Percentiles rank a stretch among this genome's conserved stretches.
Evolutionary conservation across 1,140 invertebrate genomes (phyloP).

Genomic region (Philotrypesis tridentata): DNA sequence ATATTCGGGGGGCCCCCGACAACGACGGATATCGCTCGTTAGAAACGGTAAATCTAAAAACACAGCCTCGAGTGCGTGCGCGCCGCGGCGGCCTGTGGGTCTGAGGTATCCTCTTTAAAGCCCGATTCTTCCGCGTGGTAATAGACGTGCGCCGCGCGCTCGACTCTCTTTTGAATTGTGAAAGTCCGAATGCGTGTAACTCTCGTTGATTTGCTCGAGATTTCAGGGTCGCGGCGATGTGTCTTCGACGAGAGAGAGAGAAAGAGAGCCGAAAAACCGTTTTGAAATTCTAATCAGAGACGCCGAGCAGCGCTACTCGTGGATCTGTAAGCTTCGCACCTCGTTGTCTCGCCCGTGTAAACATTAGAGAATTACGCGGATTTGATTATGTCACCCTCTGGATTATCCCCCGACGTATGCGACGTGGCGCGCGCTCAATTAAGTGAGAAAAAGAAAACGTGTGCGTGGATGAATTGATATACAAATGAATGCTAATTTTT

Average conservation of each 20-base stretch:
- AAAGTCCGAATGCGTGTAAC: conserved; percentile 6
- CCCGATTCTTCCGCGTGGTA: conserved; percentile 1
- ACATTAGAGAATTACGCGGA: neutral
- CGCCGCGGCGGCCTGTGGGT: neutral
- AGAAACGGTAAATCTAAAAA: conserved; percentile 22
- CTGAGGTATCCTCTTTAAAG: neutral
- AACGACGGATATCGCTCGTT: neutral
- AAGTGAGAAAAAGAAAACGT: too few species aligned
- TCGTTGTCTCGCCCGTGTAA: too few species aligned
- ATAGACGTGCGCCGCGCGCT: neutral
- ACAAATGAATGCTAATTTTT: too few species aligned
- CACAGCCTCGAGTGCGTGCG: neutral
- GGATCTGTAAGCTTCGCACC: neutral
- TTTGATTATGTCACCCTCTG: too few species aligned
- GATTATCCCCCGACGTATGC: too few species aligned
- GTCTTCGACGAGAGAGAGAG: too few species aligned
- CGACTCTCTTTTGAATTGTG: neutral
- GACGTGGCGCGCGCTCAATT: too few species aligned
- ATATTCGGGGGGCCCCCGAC: neutral
- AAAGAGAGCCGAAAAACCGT: neutral
- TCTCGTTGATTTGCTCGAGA: too few species aligned
- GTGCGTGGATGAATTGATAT: too few species aligned
- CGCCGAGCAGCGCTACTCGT: too few species aligned
- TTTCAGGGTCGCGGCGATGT: conserved; percentile 1
- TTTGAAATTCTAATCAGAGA: conserved; percentile 8